Percentiles rank a stretch among this genome's conserved stretches.
Conservation (phyloP, 2,797 vertebrate species). For the Sebastes glaucus region DNA sequence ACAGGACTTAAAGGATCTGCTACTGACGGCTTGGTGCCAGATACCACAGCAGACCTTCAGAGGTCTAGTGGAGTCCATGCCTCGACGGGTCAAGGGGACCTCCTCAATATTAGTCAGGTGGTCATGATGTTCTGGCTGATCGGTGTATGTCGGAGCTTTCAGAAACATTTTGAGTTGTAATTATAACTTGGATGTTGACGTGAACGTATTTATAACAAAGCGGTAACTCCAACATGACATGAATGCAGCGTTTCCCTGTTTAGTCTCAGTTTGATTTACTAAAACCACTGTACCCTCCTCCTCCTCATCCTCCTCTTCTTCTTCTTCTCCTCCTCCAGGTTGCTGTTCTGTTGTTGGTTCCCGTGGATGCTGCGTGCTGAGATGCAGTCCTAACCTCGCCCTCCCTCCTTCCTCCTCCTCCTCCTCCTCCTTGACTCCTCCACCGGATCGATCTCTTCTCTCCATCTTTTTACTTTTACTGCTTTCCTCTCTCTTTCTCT, state of each 20-base stretch:
- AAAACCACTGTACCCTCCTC: neutral
- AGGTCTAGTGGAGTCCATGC: too few species aligned
- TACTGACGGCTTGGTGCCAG: too few species aligned
- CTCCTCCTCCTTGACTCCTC: neutral
- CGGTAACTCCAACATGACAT: neutral
- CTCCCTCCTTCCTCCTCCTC: slow-evolving; percentile 12
- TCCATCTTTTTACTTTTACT: neutral
- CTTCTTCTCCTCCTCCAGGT: slow-evolving; percentile 73
- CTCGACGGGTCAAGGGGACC: too few species aligned
- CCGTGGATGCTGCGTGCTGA: slow-evolving; percentile 95
- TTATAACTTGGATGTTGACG: too few species aligned
- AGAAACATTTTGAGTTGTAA: too few species aligned
- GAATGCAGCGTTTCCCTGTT: neutral
- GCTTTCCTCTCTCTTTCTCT: neutral
- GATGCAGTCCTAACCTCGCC: slow-evolving; percentile 90
- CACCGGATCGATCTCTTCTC: slow-evolving; percentile 2
- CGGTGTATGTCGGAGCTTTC: too few species aligned
- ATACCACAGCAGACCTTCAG: too few species aligned
- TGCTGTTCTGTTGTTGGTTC: slow-evolving; percentile 97
- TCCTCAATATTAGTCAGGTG: too few species aligned
- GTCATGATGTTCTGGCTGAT: too few species aligned
- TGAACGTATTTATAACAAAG: too few species aligned
- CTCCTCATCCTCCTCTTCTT: neutral
- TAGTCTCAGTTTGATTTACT: neutral
- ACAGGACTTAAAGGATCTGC: too few species aligned